Evolutionary conservation across 2,888 invertebrate species (phyloP).

Genomic region (Megalurothrips usitatus): DNA sequence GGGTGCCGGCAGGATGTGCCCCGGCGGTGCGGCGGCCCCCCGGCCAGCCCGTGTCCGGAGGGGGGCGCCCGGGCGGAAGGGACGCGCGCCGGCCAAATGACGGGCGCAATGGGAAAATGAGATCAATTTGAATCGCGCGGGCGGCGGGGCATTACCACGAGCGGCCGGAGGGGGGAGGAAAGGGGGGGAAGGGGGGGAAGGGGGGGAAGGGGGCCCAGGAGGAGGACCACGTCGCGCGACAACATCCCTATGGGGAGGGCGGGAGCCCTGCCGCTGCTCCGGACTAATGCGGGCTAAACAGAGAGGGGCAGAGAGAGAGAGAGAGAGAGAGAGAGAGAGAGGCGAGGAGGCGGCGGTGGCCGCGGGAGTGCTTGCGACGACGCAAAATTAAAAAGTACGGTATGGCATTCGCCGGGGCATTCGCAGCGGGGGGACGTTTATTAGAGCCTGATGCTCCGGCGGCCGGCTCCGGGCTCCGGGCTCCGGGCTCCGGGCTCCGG

Average conservation of each 20-base stretch:
- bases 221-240: too few relatives aligned
- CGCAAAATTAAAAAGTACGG: conserved; percentile 5
- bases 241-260: too few relatives aligned
- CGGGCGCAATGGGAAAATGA: neutral
- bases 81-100: neutral
- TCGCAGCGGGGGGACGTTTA: neutral
- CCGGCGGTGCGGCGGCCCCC: neutral
- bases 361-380: neutral
- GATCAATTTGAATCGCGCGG: neutral
- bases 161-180: too few relatives aligned
- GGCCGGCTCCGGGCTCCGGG: too few relatives aligned
- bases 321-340: neutral
- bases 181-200: neutral
- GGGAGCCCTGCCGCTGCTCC: too few relatives aligned
- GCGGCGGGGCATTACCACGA: too few relatives aligned
- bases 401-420: neutral
- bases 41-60: too few relatives aligned
- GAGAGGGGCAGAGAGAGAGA: neutral
- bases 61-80: too few relatives aligned
- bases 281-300: neutral
- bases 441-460: neutral
- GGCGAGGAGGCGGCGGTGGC: too few relatives aligned
- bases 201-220: neutral
- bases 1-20: neutral
- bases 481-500: too few relatives aligned